Percentiles rank a stretch among this genome's conserved stretches.
These are phyloP conservation scores for Anolis sagrei DNA, from an alignment of 2,113 vertebrate species.

Conservation along the genomic window DNA sequence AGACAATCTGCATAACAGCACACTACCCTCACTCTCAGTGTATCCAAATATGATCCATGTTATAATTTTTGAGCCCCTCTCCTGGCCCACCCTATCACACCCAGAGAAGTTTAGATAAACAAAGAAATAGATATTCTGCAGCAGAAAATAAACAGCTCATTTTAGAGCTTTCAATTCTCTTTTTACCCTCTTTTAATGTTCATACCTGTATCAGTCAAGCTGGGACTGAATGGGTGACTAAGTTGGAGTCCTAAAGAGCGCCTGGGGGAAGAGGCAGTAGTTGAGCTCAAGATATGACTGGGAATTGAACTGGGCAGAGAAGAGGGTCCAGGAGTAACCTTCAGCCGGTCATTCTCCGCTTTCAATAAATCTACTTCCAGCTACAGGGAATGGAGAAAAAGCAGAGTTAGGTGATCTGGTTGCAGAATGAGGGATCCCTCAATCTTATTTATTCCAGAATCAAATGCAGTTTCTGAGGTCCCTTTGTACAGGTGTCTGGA, in stretches of 20 bases:
- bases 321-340: constrained; percentile 82
- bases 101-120: neutral
- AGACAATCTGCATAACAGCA: neutral
- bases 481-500: neutral
- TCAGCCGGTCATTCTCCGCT: constrained; percentile 92
- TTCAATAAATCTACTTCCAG: constrained; percentile 93
- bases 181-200: neutral
- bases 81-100: neutral
- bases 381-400: constrained; percentile 65
- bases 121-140: neutral
- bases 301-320: constrained; percentile 74
- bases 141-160: neutral
- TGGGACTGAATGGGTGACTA: constrained; percentile 88
- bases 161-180: no score
- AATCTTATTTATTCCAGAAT: neutral
- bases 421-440: neutral
- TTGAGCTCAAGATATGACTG: constrained; percentile 79
- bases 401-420: neutral
- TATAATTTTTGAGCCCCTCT: neutral
- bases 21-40: no score
- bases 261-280: constrained; percentile 82
- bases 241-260: constrained; percentile 87
- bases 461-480: neutral
- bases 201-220: constrained; percentile 84
- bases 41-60: no score